phyloP scores from a whole-genome alignment of 2,113 vertebrate genomes.

The Furnarius figulus region DNA sequence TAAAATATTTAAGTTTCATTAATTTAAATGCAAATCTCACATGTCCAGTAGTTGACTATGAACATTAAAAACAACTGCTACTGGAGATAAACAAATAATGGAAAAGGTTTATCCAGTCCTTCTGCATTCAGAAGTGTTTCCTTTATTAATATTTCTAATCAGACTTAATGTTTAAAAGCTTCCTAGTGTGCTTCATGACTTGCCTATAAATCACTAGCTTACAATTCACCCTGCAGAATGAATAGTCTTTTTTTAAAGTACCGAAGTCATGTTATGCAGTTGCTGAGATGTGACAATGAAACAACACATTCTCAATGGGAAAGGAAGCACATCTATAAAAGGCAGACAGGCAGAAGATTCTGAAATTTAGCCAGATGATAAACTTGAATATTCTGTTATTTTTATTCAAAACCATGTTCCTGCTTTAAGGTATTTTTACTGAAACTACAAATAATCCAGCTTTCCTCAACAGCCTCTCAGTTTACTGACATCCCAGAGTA shows the following conservation, averaged over 20 bases:
- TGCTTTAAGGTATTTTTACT: neutral
- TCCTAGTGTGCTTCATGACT: neutral
- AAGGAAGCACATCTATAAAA: neutral
- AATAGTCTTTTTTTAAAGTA: neutral
- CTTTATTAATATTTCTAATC: neutral
- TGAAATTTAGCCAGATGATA: neutral
- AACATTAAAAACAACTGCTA: neutral
- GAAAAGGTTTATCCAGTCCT: neutral
- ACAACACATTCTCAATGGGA: neutral
- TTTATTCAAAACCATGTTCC: neutral
- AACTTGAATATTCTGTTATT: neutral
- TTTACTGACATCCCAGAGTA: neutral
- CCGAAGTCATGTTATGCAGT: neutral
- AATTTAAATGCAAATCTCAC: neutral
- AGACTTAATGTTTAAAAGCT: neutral
- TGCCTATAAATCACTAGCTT: neutral
- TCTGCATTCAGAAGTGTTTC: neutral
- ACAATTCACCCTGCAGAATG: neutral
- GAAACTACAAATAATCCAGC: neutral
- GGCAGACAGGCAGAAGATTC: neutral
- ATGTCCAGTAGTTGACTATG: neutral
- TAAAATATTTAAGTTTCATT: neutral
- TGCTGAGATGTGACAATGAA: neutral
- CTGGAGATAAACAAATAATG: neutral
- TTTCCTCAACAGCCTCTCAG: neutral